A percentile compares a stretch with the other conserved stretches of the same genome.
phyloP scores from a whole-genome alignment of 1,140 invertebrate genomes.

The Drosophila nigromelanica region DNA sequence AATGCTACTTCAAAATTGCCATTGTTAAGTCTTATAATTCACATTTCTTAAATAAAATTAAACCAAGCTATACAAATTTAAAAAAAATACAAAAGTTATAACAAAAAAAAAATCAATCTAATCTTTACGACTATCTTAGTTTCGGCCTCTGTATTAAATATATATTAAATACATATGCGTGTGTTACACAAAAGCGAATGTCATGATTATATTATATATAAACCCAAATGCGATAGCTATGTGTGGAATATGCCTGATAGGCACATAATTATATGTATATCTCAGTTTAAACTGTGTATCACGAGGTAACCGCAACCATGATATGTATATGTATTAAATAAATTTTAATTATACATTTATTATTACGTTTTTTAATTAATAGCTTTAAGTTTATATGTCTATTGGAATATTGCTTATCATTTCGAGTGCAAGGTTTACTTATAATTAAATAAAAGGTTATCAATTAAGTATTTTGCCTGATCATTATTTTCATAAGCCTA shows the following conservation, averaged over 20 bases:
- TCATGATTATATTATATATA: neutral
- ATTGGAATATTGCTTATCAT: slow-evolving; percentile 4
- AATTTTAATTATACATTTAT: neutral
- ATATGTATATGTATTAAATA: neutral
- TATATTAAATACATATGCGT: no score
- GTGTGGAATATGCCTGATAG: neutral
- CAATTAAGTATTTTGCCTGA: neutral
- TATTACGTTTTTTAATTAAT: neutral
- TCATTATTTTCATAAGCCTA: neutral
- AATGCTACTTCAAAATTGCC: no score
- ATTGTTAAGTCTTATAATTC: no score
- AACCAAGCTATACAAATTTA: no score
- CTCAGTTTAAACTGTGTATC: neutral
- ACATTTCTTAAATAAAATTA: no score
- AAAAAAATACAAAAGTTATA: no score
- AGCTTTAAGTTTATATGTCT: neutral
- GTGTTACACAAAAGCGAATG: neutral
- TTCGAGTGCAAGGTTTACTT: slow-evolving; percentile 2
- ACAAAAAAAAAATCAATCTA: no score
- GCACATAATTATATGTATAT: neutral
- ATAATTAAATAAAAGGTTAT: slow-evolving; percentile 5
- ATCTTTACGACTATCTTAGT: no score
- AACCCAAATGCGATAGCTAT: no score
- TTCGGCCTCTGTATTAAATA: no score
- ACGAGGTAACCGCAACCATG: neutral